Base-by-base conservation (phyloP, 2,113 vertebrate genomes). In the Grantiella picta region DNA sequence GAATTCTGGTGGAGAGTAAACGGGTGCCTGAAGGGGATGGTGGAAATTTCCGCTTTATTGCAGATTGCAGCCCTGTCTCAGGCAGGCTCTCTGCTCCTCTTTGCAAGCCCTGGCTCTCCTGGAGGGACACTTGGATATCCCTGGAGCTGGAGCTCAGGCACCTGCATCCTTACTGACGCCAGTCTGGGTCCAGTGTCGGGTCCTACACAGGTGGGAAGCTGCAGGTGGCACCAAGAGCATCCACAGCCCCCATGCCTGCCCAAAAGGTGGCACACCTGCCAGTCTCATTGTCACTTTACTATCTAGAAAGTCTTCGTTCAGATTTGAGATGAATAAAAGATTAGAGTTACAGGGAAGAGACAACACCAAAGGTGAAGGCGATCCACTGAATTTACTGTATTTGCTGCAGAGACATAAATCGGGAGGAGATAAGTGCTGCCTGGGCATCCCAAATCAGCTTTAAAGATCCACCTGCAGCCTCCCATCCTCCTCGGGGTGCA, bases 1-100 rank as follows among this genome's bases (percentile, higher is more conserved):
- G 92, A 95, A 97, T 97, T 80, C 95, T 91, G 54, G 96, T 77
- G 84, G 96, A 57, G 94, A 96, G 92, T 9, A 69, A 94, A 69
- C 2, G 64, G 79, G 9, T 64, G 71, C 24, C 2, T 19, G 69
- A 36, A 73, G 52, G 89, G 85, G 31, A 42, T 7, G 52, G 5
- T 77, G 77, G 90, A 96, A 95, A 85, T 79, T 90, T 83, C 93
- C 86, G n/a, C n/a, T n/a, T n/a, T n/a, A n/a, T n/a, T n/a, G 38
- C n/a, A 44, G 88, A 31, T 7, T 3, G 0, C 69, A 69, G n/a
- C 54, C 64, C 40, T 63, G 73, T 6, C n/a, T 63, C 11, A 33
- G 54, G 56, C 65, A 47, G 45, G 38, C 63, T 68, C 11, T 45
- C 45, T 60, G 78, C 53, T 63, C 69, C 61, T 40, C 54, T 54